Conservation (phyloP, 2,797 vertebrate species). For the Rallus crepitans region DNA sequence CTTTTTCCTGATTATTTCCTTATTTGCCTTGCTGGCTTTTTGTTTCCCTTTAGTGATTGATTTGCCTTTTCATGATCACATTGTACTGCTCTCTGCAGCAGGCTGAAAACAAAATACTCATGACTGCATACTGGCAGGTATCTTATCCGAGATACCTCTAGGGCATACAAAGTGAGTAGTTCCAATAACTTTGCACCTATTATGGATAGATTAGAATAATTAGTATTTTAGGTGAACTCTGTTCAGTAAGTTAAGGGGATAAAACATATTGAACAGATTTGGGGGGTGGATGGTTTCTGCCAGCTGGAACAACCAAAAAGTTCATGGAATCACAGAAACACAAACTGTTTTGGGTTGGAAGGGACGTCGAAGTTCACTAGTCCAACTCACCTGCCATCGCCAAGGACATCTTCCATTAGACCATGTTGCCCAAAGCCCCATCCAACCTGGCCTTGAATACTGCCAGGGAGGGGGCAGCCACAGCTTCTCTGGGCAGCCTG, state of each 20-base stretch:
- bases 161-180: neutral
- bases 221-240: neutral
- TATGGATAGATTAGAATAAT: neutral
- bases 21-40: neutral
- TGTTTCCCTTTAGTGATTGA: fast-evolving
- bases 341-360: no score
- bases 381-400: no score
- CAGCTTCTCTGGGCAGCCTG: no score
- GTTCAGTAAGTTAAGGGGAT: neutral
- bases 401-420: no score
- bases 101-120: neutral
- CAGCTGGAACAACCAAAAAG: neutral
- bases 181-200: neutral
- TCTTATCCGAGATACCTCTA: neutral
- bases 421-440: no score
- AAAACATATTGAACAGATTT: neutral
- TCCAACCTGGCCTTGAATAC: no score
- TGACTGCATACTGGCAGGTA: neutral
- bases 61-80: neutral
- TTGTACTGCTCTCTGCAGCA: neutral
- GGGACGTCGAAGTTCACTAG: no score
- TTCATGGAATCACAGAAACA: neutral
- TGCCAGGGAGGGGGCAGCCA: no score
- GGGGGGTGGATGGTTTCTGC: neutral
- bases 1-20: neutral